Base-by-base conservation (phyloP, 37 sponge, comb jelly and placozoan genomes). In the Amphimedon queenslandica region DNA sequence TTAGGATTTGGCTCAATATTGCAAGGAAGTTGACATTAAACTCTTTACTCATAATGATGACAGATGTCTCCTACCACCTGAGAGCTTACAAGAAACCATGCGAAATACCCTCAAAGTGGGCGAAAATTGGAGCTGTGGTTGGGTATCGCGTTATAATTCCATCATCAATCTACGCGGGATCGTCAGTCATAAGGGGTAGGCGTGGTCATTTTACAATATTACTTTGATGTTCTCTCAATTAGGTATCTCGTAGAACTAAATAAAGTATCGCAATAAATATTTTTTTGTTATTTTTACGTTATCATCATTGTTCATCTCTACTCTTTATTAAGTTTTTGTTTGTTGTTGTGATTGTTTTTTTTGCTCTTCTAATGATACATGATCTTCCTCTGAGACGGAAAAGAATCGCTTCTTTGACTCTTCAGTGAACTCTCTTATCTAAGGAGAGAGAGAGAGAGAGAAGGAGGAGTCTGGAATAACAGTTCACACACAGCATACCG, bases 1-100 rank as follows among this genome's bases (percentile, higher is more conserved):
- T 4, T 42, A 84, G 84, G 78, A 84, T 64, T 28, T 84, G 42
- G 65, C 40, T 33, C 66, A 36, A 37, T 84, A 67, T 57, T 41
- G 67, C 27, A 72, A 84, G 58, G 41, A 57, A 27, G 63, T 68
- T 2, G 25, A 32, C 6, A 55, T 84, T 3, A 53, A 18, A 1
- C 67, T 84, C n/a, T 67, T 34, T 55, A 84, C 84, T 0, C 84
- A 84, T 64, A 84, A 72, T 57, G 84, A 84, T 39, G 84, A 84
- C 20, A 47, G 61, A 36, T 70, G 64, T 29, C 70, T 82, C 37
- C 83, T 82, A 28, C 76, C 83, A 23, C 53, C 34, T 5, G 2
- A 40, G 6, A 64, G 69, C 55, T 71, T 82, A 20, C 70, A 58
- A 23, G 27, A 71, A 10, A n/a, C 63, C 37, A 58, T 68, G 32